Evolutionary conservation across 92 coral and sea anemone species (phyloP), one percentile per base, ranked within the genome.

Genomic region (Epizoanthus rinbou): DNA sequence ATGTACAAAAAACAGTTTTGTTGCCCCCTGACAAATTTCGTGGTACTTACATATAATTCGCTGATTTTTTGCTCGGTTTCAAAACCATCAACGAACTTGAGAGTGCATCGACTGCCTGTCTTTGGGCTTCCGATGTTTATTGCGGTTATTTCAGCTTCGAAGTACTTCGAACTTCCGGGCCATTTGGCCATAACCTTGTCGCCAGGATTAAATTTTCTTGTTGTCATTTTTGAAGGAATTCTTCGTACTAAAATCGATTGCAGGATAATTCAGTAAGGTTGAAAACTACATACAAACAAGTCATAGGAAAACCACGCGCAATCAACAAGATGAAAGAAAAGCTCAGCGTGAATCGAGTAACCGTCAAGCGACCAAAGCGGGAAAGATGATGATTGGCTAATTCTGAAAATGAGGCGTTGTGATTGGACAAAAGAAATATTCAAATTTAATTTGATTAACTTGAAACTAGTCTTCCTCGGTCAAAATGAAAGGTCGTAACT

Each of bases 101-200:
- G 85, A 7, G 84, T 22, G 65, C 71, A 78, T 9, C 22, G 0
- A 59, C 68, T 65, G 15, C 19, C 41, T 56, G 35, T 85, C 37
- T 25, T 64, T 5, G 64, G 85, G 80, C 89, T 87, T 50, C 71
- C 57, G 16, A 69, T 33, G 15, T 90, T 79, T 2, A 85, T 81
- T 1, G 93, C 84, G 2, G 68, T 75, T 1, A 98, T 98, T 78
- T 97, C 99, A 2, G 99, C 99, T 81, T 97, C 99, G 83, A 86
- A 97, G 86, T 91, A 97, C 78, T 87, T 88, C 13, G 66, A 23
- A 81, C 99, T 94, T 28, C 98, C 98, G 1, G 99, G 99, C 99
- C 99, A 93, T 85, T 83, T 79, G 33, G 98, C 99, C 88, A 87
- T 88, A 39, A 97, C 94, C 56, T 87, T 87, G 24, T 93, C 99